These are phyloP conservation scores for Scaptomyza cyrtandrae DNA, from an alignment of 2,888 invertebrate species.

Conservation along the genomic window DNA sequence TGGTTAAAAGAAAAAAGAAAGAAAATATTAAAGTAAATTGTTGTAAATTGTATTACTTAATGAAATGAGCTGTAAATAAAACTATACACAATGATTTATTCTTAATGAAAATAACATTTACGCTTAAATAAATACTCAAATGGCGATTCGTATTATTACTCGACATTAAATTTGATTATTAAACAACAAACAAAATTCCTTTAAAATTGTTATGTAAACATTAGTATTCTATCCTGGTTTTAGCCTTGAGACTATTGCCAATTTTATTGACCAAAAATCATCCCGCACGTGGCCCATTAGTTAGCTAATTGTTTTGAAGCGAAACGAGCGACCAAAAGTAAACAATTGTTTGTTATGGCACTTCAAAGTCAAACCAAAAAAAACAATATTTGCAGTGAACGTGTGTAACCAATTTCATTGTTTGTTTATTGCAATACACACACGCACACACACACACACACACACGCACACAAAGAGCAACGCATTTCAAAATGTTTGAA, in stretches of 20 bases:
- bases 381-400: slow-evolving; percentile 13
- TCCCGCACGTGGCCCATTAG: slow-evolving; percentile 32
- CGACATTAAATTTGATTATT: not conserved
- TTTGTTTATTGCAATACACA: slow-evolving; percentile 29
- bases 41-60: no score
- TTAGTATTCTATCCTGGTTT: not conserved
- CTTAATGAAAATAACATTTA: no score
- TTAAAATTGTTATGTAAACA: not conserved
- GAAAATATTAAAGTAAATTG: no score
- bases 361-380: slow-evolving; percentile 36
- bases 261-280: slow-evolving; percentile 9
- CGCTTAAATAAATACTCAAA: no score
- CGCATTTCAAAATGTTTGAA: slow-evolving; percentile 9
- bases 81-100: no score
- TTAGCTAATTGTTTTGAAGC: slow-evolving; percentile 40
- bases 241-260: slow-evolving; percentile 18
- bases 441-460: not conserved
- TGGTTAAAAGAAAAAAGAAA: no score
- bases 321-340: slow-evolving; percentile 8
- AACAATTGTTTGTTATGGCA: slow-evolving; percentile 21
- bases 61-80: no score
- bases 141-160: not conserved
- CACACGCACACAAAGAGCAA: slow-evolving; percentile 7
- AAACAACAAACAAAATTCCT: not conserved
- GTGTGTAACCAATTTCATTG: slow-evolving; percentile 20